Conservation (phyloP, 2,888 invertebrate species). For the Oscheius myriophilus region DNA sequence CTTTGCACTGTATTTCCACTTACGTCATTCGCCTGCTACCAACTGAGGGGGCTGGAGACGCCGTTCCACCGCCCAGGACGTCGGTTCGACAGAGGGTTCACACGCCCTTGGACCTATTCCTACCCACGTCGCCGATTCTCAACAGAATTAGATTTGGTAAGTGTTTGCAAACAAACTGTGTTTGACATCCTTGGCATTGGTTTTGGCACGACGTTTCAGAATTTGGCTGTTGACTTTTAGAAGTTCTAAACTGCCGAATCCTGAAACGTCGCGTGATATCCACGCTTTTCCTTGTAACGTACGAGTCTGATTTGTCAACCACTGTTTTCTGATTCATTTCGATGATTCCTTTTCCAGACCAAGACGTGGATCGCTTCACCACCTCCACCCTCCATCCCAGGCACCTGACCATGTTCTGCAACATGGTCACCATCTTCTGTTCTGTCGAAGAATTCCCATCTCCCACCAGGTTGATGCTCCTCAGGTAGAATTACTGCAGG, state of each 20-base stretch:
- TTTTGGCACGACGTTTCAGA: too few species aligned
- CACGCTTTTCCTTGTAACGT: background rate
- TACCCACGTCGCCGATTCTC: conserved; percentile 49
- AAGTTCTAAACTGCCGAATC: background rate
- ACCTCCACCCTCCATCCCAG: conserved; percentile 36
- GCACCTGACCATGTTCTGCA: conserved; percentile 43
- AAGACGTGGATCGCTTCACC: background rate
- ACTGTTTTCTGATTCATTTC: too few species aligned
- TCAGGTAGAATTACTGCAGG: conserved; percentile 35
- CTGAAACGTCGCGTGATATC: background rate
- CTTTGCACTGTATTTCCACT: conserved; percentile 36
- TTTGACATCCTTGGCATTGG: too few species aligned
- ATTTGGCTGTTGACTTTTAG: background rate
- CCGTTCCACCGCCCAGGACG: background rate
- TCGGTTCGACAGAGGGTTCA: conserved; percentile 26
- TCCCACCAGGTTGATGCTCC: conserved; percentile 39
- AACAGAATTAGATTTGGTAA: conserved; percentile 46
- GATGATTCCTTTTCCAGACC: conserved; percentile 11
- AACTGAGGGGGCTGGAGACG: conserved; percentile 1
- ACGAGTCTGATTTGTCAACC: too few species aligned
- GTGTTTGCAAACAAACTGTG: background rate
- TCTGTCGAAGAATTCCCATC: conserved; percentile 45
- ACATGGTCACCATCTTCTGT: conserved; percentile 44
- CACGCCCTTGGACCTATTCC: conserved; percentile 55
- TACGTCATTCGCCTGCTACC: conserved; percentile 48